A percentile compares a stretch with the other conserved stretches of the same genome.
These are phyloP conservation scores for Icerya purchasi DNA, from an alignment of 2,888 invertebrate species.

Conservation along the genomic window DNA sequence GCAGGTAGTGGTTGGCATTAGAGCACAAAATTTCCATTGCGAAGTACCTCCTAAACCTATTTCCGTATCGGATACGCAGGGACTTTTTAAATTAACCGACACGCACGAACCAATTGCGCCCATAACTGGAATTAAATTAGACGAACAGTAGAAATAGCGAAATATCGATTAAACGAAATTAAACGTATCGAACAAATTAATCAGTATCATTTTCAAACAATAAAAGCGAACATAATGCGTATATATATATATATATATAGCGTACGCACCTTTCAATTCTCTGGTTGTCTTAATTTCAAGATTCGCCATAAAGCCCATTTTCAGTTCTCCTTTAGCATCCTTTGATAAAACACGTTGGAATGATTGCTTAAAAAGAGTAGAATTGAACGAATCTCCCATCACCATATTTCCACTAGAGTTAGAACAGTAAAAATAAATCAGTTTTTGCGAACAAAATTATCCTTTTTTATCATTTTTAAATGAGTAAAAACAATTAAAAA, in stretches of 20 bases:
- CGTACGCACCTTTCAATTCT: constrained; percentile 53
- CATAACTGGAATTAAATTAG: constrained; percentile 34
- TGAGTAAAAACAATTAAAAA: too few species aligned
- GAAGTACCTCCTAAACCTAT: constrained; percentile 93
- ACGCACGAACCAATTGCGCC: constrained; percentile 96
- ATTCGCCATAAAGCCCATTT: constrained; percentile 96
- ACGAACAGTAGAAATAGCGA: constrained; percentile 15
- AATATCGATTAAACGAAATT: too few species aligned
- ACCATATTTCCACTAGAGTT: constrained; percentile 83
- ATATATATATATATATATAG: not conserved
- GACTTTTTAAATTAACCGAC: constrained; percentile 74
- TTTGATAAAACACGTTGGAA: constrained; percentile 92
- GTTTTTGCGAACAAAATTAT: too few species aligned
- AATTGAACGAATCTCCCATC: constrained; percentile 98
- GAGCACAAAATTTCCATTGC: constrained; percentile 94
- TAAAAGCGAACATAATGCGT: not conserved
- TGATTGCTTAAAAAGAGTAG: constrained; percentile 95
- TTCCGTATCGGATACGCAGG: constrained; percentile 86
- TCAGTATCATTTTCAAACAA: constrained; percentile 2
- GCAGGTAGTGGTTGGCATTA: constrained; percentile 78
- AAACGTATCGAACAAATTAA: too few species aligned
- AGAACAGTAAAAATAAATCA: constrained; percentile 12
- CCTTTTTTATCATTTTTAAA: too few species aligned
- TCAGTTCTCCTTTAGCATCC: constrained; percentile 70
- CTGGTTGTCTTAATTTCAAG: constrained; percentile 91